Evolutionary conservation across 2,888 invertebrate genomes (phyloP).

Genomic region (Andrena haemorrhoa): DNA sequence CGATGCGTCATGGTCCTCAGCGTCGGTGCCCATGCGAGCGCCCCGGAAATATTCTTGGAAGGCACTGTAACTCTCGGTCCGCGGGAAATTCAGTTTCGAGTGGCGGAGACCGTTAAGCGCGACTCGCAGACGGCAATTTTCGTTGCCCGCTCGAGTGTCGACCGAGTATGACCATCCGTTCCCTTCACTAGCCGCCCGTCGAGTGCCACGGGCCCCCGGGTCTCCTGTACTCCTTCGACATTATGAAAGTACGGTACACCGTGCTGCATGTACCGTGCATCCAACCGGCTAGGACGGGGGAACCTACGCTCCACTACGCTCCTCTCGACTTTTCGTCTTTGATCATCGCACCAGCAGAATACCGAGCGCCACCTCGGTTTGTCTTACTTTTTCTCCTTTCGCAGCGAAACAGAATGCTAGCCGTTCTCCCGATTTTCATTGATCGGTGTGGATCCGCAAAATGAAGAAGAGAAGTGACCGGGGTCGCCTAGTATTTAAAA

Average conservation of each 20-base stretch:
- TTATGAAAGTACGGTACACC: conserved; percentile 77
- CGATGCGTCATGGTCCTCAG: conserved; percentile 26
- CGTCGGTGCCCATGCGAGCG: background rate
- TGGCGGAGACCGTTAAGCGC: conserved; percentile 37
- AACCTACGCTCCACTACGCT: conserved; percentile 38
- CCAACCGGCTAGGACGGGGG: conserved; percentile 43
- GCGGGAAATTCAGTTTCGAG: background rate
- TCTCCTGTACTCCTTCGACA: conserved; percentile 72
- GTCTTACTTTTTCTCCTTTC: background rate
- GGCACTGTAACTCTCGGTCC: background rate
- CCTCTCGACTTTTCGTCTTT: conserved; percentile 30
- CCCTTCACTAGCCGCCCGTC: conserved; percentile 82
- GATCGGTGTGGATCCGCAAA: no score
- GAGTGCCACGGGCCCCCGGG: conserved; percentile 74
- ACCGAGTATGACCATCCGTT: conserved; percentile 77
- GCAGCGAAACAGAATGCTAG: no score
- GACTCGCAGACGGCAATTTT: conserved; percentile 62
- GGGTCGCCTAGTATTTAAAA: no score
- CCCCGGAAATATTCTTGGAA: background rate
- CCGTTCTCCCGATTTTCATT: no score
- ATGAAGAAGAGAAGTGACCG: no score
- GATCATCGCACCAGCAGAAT: conserved; percentile 14
- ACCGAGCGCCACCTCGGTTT: background rate
- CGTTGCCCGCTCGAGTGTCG: conserved; percentile 57
- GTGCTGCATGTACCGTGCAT: conserved; percentile 55